Evolutionary conservation across 2,113 vertebrate species (phyloP), one percentile per base, ranked within the genome.

Genomic region (Sardina pilchardus): DNA sequence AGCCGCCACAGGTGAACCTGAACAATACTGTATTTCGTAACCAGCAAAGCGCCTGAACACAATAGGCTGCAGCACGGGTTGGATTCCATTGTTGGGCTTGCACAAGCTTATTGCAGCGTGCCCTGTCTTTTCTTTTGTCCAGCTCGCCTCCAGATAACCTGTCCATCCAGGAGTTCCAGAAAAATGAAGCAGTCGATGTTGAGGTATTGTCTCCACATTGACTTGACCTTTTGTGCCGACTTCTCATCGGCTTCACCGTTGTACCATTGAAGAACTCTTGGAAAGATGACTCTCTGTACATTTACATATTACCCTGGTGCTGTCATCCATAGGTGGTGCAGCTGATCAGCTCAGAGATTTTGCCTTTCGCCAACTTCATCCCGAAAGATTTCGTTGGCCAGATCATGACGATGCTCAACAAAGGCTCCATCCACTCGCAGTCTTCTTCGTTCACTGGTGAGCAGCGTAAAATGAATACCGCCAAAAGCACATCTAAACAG

Each of bases 321-420:
- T 87, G 1, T 12, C 39, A 36, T 63, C 44, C 44, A 9, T 88
- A 99, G 98, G 98, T 99, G 88, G 98, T 99, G 71, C 97, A 98
- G 88, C 95, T 99, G 86, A 99, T 99, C 94, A 99, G 98, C 94
- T 97, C 96, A 87, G 98, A 99, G 93, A 98, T 99, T 93, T 93
- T 99, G 89, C 98, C 98, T 0, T 99, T 98, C 84, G 98, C 98
- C 93, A 99, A 98, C 94, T 99, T 99, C 92, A 99, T 99, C 94
- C 98, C 98, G 90, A 99, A 98, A 96, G 98, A 99, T 88, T 99
- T 99, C 94, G 98, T 99, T 86, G 96, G 97, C 85, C 97, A 98
- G 84, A 99, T 99, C 91, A 99, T 99, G 98, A 94, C 97, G n/a
- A 99, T 99, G 98, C 97, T 99, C 82, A 99, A 99, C 91, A 97